phyloP scores from a whole-genome alignment of 2,113 vertebrate genomes.

The Orientallactaga bullata region DNA sequence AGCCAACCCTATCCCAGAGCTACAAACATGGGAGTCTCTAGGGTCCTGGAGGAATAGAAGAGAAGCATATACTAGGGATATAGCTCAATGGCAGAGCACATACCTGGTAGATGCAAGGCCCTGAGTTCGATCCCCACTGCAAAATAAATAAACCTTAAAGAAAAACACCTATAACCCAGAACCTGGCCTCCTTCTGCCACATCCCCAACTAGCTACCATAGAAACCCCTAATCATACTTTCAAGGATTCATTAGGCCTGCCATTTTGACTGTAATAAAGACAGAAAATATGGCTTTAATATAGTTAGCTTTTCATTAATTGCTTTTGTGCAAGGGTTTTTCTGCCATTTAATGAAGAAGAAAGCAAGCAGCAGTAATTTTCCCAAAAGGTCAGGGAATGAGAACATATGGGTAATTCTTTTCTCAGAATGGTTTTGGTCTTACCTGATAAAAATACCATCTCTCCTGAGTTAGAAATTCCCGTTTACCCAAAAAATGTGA shows the following conservation, averaged over 20 bases:
- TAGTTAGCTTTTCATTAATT: slow-evolving; percentile 69
- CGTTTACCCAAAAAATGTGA: slow-evolving; percentile 52
- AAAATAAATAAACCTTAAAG: background rate
- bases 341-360: slow-evolving; percentile 72
- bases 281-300: slow-evolving; percentile 70
- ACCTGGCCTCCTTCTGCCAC: slow-evolving; percentile 34
- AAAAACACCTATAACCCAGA: slow-evolving; percentile 11
- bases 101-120: too few relatives aligned
- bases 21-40: background rate
- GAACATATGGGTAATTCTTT: slow-evolving; percentile 62
- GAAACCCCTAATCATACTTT: slow-evolving; percentile 53
- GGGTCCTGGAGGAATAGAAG: background rate
- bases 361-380: slow-evolving; percentile 68
- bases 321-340: slow-evolving; percentile 48
- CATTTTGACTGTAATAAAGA: slow-evolving; percentile 56
- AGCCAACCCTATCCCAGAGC: background rate
- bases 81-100: background rate
- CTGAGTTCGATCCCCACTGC: background rate
- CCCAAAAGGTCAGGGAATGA: slow-evolving; percentile 69
- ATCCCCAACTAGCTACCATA: slow-evolving; percentile 26
- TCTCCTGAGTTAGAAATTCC: slow-evolving; percentile 59
- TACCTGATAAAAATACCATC: slow-evolving; percentile 60
- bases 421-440: slow-evolving; percentile 52
- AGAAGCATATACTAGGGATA: slow-evolving; percentile 13
- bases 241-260: slow-evolving; percentile 55